Base-by-base conservation (phyloP, 2,113 vertebrate species). In the Cisticola juncidis region DNA sequence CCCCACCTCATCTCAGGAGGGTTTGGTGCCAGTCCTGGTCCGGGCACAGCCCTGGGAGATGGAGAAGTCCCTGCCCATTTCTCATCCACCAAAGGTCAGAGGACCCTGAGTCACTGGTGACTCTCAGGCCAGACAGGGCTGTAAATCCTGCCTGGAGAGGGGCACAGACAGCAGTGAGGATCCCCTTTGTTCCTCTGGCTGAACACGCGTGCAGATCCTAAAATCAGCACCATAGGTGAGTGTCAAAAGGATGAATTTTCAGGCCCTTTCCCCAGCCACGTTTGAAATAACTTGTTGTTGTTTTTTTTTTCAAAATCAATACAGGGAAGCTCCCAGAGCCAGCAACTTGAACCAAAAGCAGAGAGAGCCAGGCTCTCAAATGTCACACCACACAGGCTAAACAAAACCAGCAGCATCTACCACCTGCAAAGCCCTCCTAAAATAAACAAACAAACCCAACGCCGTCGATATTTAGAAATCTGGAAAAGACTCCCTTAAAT, bases 341-440 rank as follows among this genome's bases (percentile, higher is more conserved):
- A 86, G 84, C 47, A 88, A 86, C 65, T 84, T 1, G 0, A 93
- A 92, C 50, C 74, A 91, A 88, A 83, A 81, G 64, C 76, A 68
- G 42, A 53, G 88, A 64, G 60, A 86, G 86, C 90, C 78, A 92
- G 66, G 54, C 56, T 90, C 85, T 94, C 71, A 82, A 88, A 94
- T 81, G 85, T 93, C 90, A 92, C 51, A 80, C 76, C 47, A 36
- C 9, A 29, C 64, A 86, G 71, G 86, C 82, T 86, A 78, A 88
- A 95, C 79, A 94, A 77, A 77, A 70, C 42, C 88, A 86, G 68
- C 82, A 88, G 50, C 79, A 93, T 77, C 71, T 38, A 86, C 92
- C 86, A 88, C 86, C 88, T 93, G 62, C 88, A 95, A 92, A 29
- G 14, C 31, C 38, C 47, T 83, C 64, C 42, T 66, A 68, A 60